Conservation (phyloP, 2,797 vertebrate genomes). For the Peromyscus attwateri region DNA sequence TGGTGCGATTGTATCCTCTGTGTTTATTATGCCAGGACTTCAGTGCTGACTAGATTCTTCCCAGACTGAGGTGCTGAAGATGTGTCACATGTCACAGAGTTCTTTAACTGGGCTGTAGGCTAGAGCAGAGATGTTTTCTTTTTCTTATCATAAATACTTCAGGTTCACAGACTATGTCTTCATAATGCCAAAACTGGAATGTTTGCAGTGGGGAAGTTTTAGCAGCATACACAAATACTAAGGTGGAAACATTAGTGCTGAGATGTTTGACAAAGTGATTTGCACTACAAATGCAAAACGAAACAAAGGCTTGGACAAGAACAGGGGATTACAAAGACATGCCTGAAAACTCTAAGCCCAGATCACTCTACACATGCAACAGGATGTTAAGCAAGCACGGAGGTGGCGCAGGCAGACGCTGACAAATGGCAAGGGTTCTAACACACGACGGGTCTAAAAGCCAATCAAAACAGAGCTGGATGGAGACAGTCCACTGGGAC, state of each 20-base stretch:
- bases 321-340: conserved; percentile 87
- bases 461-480: conserved; percentile 82
- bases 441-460: conserved; percentile 66
- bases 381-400: conserved; percentile 91
- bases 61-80: conserved; percentile 86
- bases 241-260: conserved; percentile 88
- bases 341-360: conserved; percentile 82
- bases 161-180: conserved; percentile 84
- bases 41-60: conserved; percentile 87
- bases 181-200: conserved; percentile 88
- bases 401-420: conserved; percentile 91
- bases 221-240: conserved; percentile 88
- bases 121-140: conserved; percentile 88
- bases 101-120: conserved; percentile 86
- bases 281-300: conserved; percentile 86
- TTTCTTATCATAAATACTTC: conserved; percentile 86
- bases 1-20: conserved; percentile 85
- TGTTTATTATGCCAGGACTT: conserved; percentile 87
- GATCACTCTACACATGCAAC: conserved; percentile 91
- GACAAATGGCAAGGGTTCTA: conserved; percentile 86
- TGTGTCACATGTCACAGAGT: conserved; percentile 84
- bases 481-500: conserved; percentile 62
- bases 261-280: conserved; percentile 84
- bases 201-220: conserved; percentile 88
- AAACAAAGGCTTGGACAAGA: conserved; percentile 85